Percentiles rank a stretch among this genome's conserved stretches.
Evolutionary conservation across 2,888 invertebrate genomes (phyloP).

Genomic region (Coleophora deauratella): DNA sequence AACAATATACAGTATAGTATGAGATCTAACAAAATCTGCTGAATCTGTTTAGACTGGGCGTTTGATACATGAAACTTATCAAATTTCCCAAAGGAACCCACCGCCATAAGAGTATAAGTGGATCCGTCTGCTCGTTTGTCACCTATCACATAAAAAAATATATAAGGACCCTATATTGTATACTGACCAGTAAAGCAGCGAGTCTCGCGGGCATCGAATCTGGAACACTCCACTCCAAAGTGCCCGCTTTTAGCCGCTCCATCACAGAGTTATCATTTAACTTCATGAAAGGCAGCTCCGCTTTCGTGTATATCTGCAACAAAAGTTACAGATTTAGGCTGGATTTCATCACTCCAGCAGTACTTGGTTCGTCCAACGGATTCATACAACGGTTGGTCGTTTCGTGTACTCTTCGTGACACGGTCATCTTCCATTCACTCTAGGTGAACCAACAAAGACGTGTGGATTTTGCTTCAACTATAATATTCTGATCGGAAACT

Average conservation of each 20-base stretch:
- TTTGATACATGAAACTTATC: neutral
- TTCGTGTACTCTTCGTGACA: too few relatives aligned
- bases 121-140: too few relatives aligned
- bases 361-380: too few relatives aligned
- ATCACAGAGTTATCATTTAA: slow-evolving; percentile 84
- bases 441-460: too few relatives aligned
- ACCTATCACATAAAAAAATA: too few relatives aligned
- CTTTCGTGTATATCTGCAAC: slow-evolving; percentile 62
- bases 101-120: neutral
- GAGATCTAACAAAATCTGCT: neutral
- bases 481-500: too few relatives aligned
- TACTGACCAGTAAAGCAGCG: slow-evolving; percentile 47
- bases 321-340: neutral
- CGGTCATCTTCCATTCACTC: too few relatives aligned
- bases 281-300: slow-evolving; percentile 73
- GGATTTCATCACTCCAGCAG: too few relatives aligned
- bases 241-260: slow-evolving; percentile 75
- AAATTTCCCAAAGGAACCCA: neutral
- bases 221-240: slow-evolving; percentile 80
- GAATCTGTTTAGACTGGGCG: neutral
- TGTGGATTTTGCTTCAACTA: too few relatives aligned
- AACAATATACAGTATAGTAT: neutral
- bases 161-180: too few relatives aligned
- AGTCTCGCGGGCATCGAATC: slow-evolving; percentile 76
- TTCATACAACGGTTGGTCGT: too few relatives aligned